A percentile compares a stretch with the other conserved stretches of the same genome.
phyloP scores from a whole-genome alignment of 2,888 invertebrate species.

The Temnothorax unifasciatus region DNA sequence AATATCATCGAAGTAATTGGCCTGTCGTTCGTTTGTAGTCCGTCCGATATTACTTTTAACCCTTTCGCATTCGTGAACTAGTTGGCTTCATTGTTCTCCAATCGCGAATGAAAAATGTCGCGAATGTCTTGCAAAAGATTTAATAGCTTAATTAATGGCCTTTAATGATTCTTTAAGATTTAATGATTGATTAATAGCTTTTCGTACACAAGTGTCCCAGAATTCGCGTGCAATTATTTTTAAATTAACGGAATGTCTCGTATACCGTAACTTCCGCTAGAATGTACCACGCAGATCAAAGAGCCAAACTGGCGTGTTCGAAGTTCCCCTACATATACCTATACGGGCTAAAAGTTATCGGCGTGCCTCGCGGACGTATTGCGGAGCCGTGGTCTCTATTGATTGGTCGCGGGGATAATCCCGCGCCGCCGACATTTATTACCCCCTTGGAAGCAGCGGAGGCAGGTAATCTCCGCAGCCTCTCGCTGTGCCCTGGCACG shows the following conservation, averaged over 20 bases:
- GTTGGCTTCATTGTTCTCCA: neutral
- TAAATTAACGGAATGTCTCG: neutral
- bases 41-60: neutral
- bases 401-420: constrained; percentile 76
- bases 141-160: neutral
- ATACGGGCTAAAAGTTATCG: constrained; percentile 45
- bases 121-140: neutral
- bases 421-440: constrained; percentile 79
- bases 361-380: constrained; percentile 60
- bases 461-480: constrained; percentile 77
- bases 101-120: neutral
- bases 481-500: constrained; percentile 61
- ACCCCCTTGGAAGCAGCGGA: constrained; percentile 70
- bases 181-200: neutral
- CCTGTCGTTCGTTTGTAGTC: neutral
- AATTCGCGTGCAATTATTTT: neutral
- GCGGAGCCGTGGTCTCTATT: constrained; percentile 69
- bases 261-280: neutral
- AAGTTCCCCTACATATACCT: neutral
- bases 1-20: neutral
- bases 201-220: neutral
- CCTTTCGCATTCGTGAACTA: neutral
- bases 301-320: neutral
- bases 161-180: neutral
- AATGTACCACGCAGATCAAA: neutral